A percentile compares a stretch with the other conserved stretches of the same genome.
Evolutionary conservation across 1,140 invertebrate species (phyloP).

Genomic region (Nautilus pompilius): DNA sequence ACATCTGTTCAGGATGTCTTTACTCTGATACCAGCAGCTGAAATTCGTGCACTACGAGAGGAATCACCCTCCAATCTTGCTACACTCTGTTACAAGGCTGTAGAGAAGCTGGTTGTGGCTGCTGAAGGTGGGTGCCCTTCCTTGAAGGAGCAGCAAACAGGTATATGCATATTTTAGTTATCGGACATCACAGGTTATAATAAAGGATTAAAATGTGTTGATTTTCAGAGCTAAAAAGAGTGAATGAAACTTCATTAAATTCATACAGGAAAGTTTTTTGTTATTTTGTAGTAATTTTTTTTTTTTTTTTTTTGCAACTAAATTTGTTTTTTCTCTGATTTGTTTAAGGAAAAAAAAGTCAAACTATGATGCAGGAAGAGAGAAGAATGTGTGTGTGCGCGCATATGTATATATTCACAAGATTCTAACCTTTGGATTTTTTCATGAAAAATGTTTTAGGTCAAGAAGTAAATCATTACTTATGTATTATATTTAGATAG

Average conservation of each 20-base stretch:
- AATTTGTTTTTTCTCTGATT: no score
- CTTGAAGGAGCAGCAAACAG: slow-evolving; percentile 89
- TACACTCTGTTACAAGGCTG: slow-evolving; percentile 97
- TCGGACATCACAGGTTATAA: neutral
- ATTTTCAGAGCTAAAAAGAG: no score
- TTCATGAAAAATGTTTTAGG: no score
- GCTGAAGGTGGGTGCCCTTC: slow-evolving; percentile 92
- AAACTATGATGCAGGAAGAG: no score
- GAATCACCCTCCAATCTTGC: slow-evolving; percentile 97
- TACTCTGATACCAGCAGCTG: slow-evolving; percentile 84
- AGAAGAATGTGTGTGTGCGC: no score
- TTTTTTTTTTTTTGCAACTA: no score
- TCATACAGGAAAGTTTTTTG: neutral
- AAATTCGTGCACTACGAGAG: slow-evolving; percentile 85
- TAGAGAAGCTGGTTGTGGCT: slow-evolving; percentile 91
- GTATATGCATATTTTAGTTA: slow-evolving; percentile 54
- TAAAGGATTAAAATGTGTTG: neutral
- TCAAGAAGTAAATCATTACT: no score
- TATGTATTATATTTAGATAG: no score
- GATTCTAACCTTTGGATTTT: no score
- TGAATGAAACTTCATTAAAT: neutral
- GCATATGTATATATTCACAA: no score
- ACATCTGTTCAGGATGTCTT: slow-evolving; percentile 96
- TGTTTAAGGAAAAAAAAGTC: no score
- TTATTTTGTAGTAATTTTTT: neutral